Base-by-base conservation (phyloP, 2,888 invertebrate genomes). In the Zhuqinia jingwanae region DNA sequence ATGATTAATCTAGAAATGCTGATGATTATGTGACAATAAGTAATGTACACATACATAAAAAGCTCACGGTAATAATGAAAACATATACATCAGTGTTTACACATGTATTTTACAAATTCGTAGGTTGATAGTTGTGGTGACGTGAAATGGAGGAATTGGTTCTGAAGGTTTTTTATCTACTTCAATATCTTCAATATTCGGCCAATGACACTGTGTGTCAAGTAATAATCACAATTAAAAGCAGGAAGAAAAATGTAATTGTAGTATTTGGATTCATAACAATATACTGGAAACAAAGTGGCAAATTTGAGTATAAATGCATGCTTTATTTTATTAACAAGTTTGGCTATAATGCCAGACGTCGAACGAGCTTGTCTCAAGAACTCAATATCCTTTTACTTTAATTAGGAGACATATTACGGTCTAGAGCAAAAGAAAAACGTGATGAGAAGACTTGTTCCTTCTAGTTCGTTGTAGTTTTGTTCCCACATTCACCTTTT, bases 61-160 rank as follows among this genome's bases (percentile, higher is more conserved):
- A 47, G 47, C 11, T 47, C n/a, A 47, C 47, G 2, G 47, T n/a
- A 47, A 47, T 47, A 47, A 47, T 47, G 47, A 15, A 11, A 47
- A 47, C 47, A 11, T n/a, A n/a, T n/a, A 8, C 15, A n/a, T 11
- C 47, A 15, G 47, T 11, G 47, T 47, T 47, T 6, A 22, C 30
- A 63, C 2, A 30, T 27, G n/a, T 60, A 20, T 56, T 10, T 45
- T 15, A 45, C 13, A n/a, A n/a, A 42, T 22, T 20, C 20, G 42
- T 20, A 68, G 42, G 68, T 68, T 22, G 68, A 42, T 20, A 68
- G 68, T 42, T 68, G 17, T 45, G 45, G 60, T 45, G 56, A 77
- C 77, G 15, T 77, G 45, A 77, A 79, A 63, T 27, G n/a, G n/a
- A n/a, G 78, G 65, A 79, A 79, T 79, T 60, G 60, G 65, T 63